These are phyloP conservation scores for Chrysotoxum bicinctum DNA, from an alignment of 2,888 invertebrate genomes.

Conservation along the genomic window DNA sequence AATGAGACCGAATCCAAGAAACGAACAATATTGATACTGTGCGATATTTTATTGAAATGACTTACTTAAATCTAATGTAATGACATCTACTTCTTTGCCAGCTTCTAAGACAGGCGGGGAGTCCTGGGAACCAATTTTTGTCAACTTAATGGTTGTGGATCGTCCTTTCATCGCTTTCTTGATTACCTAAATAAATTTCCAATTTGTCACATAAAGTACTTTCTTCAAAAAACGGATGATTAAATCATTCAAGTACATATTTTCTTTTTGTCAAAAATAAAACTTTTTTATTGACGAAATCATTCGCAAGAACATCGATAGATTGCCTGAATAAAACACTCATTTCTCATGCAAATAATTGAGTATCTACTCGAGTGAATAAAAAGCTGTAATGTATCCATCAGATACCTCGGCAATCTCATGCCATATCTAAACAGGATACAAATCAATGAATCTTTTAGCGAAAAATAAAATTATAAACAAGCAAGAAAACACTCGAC, in stretches of 20 bases:
- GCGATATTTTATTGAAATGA: no score
- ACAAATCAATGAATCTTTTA: conserved; percentile 56
- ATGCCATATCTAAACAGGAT: not conserved
- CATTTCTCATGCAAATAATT: conserved; percentile 30
- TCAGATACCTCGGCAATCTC: conserved; percentile 29
- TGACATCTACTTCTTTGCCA: no score
- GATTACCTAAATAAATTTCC: no score
- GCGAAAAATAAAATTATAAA: conserved; percentile 1
- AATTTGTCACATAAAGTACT: not conserved
- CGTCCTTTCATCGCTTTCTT: no score
- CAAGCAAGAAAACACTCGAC: conserved; percentile 1
- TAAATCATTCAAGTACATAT: no score
- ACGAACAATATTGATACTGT: no score
- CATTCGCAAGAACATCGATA: conserved; percentile 43
- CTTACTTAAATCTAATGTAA: no score
- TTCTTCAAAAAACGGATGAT: not conserved
- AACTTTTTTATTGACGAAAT: conserved; percentile 24
- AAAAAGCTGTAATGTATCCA: conserved; percentile 46
- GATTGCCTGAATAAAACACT: conserved; percentile 18
- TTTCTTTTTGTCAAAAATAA: not conserved
- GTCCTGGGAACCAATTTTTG: no score
- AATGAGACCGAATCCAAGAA: no score
- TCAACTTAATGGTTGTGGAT: no score
- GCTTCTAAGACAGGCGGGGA: no score
- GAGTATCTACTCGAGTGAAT: conserved; percentile 2